A percentile compares a stretch with the other conserved stretches of the same genome.
Evolutionary conservation across 2,113 vertebrate genomes (phyloP).

Genomic region (Pelobates fuscus): DNA sequence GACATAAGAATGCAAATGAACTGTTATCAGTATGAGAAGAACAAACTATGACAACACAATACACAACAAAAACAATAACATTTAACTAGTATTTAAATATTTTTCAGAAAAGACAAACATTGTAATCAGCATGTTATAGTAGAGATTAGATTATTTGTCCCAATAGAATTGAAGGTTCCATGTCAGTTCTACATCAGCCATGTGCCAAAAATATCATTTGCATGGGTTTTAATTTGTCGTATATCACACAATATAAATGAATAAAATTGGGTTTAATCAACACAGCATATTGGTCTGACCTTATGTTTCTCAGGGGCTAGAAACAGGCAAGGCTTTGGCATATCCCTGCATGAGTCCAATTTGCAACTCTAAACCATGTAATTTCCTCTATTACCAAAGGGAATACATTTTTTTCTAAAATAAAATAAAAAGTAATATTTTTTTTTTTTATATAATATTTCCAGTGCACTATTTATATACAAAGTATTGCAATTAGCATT

Average conservation of each 20-base stretch:
- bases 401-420: constrained; percentile 5
- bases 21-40: too few species aligned
- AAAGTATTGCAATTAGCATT: constrained; percentile 27
- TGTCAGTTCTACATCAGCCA: background rate
- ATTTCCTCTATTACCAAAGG: constrained; percentile 37
- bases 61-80: background rate
- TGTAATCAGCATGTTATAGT: background rate
- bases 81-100: background rate
- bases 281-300: constrained; percentile 39
- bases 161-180: background rate
- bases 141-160: background rate
- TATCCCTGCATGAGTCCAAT: constrained; percentile 25
- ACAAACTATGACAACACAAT: too few species aligned
- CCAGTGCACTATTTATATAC: background rate
- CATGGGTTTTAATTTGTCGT: constrained; percentile 6
- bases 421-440: constrained; percentile 21
- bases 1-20: too few species aligned
- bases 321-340: constrained; percentile 26
- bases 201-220: constrained; percentile 22
- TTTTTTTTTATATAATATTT: background rate
- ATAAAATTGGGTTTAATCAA: constrained; percentile 33
- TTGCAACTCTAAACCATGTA: constrained; percentile 41
- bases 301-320: constrained; percentile 11
- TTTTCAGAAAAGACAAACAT: background rate
- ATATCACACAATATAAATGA: constrained; percentile 30